These are phyloP conservation scores for Petaurus breviceps DNA, from an alignment of 2,113 vertebrate genomes.

Conservation along the genomic window DNA sequence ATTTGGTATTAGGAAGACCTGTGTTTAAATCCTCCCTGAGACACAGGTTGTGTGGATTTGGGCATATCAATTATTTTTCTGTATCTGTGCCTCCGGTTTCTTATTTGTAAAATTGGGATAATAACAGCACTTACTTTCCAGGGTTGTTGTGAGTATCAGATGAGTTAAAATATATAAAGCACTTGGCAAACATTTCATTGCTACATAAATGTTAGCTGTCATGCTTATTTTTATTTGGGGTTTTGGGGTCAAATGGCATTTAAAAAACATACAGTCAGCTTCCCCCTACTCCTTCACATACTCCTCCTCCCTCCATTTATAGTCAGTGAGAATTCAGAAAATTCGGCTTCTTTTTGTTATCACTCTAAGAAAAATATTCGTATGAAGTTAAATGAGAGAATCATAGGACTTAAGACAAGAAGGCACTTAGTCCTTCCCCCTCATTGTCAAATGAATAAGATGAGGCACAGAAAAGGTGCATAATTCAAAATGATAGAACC, in stretches of 20 bases:
- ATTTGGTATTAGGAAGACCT: neutral
- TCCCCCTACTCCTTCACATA: neutral
- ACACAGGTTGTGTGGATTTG: neutral
- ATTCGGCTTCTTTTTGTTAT: neutral
- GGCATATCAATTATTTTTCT: slow-evolving; percentile 18
- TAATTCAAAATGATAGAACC: neutral
- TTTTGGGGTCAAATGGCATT: neutral
- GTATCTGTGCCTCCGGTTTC: neutral
- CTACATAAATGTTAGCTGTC: neutral
- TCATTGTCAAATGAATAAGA: neutral
- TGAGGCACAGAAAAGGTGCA: neutral
- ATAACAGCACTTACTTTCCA: slow-evolving; percentile 10
- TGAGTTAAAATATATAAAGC: neutral
- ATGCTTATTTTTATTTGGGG: neutral
- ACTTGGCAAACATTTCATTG: neutral
- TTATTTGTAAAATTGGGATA: neutral
- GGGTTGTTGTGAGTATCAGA: neutral
- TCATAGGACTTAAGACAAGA: neutral
- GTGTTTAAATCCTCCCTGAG: neutral
- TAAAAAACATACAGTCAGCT: neutral
- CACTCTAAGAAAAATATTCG: neutral
- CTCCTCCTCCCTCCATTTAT: neutral
- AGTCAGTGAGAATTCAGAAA: neutral
- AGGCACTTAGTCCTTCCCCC: neutral
- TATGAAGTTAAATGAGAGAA: neutral